Conservation (phyloP, 2,113 vertebrate genomes). For the Ptilorrhoa leucosticta region DNA sequence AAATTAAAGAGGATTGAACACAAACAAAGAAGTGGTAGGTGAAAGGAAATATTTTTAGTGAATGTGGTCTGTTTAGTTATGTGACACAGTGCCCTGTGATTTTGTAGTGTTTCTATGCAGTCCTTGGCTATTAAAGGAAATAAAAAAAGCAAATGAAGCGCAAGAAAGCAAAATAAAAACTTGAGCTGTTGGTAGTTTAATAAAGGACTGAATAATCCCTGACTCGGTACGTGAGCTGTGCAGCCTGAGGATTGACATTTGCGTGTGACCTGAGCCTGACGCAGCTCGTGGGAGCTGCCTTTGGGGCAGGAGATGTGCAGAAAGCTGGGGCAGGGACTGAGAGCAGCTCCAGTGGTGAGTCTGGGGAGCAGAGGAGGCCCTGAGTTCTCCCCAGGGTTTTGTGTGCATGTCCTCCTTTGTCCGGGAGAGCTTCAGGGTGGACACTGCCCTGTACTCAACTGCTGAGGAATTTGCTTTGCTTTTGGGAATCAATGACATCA, state of each 20-base stretch:
- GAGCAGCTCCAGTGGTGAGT: rapidly evolving
- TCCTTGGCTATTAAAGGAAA: neutral
- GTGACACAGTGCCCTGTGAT: neutral
- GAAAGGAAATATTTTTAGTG: neutral
- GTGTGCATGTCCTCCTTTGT: neutral
- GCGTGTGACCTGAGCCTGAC: neutral
- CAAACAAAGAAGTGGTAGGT: neutral
- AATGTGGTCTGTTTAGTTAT: neutral
- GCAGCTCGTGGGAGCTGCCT: neutral
- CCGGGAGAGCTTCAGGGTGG: neutral
- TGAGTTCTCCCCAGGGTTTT: rapidly evolving
- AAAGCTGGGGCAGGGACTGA: rapidly evolving
- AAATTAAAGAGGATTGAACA: neutral
- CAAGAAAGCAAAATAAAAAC: neutral
- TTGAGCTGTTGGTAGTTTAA: rapidly evolving
- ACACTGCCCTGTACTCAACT: neutral
- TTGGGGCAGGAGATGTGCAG: neutral
- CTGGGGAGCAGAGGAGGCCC: neutral
- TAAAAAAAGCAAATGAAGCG: neutral
- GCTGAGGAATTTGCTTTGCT: neutral
- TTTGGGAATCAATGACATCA: neutral
- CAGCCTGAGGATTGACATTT: neutral
- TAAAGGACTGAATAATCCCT: neutral
- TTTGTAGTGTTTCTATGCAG: neutral
- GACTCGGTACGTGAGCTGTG: rapidly evolving